A percentile compares a stretch with the other conserved stretches of the same genome.
Conservation (phyloP, 2,113 vertebrate genomes). For the Phalacrocorax brasilianus region DNA sequence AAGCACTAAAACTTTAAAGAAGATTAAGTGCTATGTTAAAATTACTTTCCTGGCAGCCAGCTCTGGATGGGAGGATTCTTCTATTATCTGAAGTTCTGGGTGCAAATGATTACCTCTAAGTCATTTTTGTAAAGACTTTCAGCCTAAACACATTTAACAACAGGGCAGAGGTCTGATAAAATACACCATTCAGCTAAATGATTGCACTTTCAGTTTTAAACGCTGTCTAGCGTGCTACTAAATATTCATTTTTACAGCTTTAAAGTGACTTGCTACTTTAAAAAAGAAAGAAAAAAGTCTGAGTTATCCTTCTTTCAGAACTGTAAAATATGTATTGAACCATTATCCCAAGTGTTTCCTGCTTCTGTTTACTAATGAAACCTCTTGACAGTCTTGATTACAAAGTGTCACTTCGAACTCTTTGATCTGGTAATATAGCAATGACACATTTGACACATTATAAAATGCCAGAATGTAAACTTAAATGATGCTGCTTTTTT, state of each 20-base stretch:
- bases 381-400: conserved; percentile 43
- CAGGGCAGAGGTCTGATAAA: not conserved
- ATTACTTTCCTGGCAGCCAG: not conserved
- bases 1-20: not conserved
- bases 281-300: not conserved
- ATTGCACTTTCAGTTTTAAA: not conserved
- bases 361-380: conserved; percentile 31
- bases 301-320: not conserved
- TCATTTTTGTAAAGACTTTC: not conserved
- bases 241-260: not conserved
- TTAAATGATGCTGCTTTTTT: not conserved
- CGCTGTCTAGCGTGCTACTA: not conserved
- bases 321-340: conserved; percentile 15
- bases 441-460: conserved; percentile 4
- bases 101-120: not conserved
- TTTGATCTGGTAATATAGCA: conserved; percentile 4
- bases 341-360: conserved; percentile 20
- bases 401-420: conserved; percentile 39
- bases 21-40: not conserved
- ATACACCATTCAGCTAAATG: not conserved
- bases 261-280: not conserved
- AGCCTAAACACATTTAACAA: not conserved
- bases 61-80: not conserved
- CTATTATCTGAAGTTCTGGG: not conserved
- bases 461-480: not conserved